Percentiles rank a stretch among this genome's conserved stretches.
phyloP scores from a whole-genome alignment of 2,113 vertebrate genomes.

The Monopterus albus region DNA sequence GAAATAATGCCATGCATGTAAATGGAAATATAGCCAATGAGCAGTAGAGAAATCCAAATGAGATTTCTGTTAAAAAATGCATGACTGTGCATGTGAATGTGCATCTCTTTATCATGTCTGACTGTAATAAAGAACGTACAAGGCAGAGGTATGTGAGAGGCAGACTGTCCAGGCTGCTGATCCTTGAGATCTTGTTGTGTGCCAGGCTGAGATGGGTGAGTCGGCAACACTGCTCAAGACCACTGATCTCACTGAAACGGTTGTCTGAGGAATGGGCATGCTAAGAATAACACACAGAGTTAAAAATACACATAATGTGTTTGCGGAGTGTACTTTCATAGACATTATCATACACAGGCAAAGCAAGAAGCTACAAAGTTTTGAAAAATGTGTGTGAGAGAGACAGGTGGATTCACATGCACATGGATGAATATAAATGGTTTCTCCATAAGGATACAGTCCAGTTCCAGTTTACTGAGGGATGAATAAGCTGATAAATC shows the following conservation, averaged over 20 bases:
- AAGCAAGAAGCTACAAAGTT: too few species aligned
- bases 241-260: constrained; percentile 84
- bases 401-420: not conserved
- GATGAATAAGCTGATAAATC: constrained; percentile 84
- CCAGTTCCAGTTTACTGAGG: constrained; percentile 87
- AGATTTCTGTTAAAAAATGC: not conserved
- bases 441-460: constrained; percentile 90
- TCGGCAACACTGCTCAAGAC: constrained; percentile 85
- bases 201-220: constrained; percentile 88
- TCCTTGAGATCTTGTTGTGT: constrained; percentile 84
- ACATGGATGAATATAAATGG: not conserved
- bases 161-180: constrained; percentile 80
- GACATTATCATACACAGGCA: not conserved
- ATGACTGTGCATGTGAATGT: not conserved
- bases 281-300: constrained; percentile 76
- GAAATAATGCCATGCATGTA: not conserved
- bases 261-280: constrained; percentile 81
- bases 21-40: constrained; percentile 1
- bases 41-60: not conserved
- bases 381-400: not conserved
- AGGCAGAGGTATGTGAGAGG: constrained; percentile 87
- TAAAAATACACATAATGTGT: not conserved
- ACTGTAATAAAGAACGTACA: constrained; percentile 75
- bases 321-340: too few species aligned
- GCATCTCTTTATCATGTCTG: not conserved